These are phyloP conservation scores for Xiphorhynchus erythropygius DNA, from an alignment of 2,797 vertebrate species.

Conservation along the genomic window DNA sequence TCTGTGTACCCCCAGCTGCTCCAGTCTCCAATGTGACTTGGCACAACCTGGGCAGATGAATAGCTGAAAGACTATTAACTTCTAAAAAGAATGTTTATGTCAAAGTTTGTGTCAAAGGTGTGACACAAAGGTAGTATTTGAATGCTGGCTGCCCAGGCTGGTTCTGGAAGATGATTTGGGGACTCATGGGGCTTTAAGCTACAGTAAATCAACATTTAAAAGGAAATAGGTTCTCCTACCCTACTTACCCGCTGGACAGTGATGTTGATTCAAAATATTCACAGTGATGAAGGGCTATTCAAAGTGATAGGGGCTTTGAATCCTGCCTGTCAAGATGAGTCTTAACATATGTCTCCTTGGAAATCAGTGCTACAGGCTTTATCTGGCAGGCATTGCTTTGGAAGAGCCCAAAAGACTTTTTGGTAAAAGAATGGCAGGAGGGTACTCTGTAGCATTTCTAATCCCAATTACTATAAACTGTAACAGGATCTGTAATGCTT, in stretches of 20 bases:
- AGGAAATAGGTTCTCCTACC: background rate
- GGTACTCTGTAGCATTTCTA: background rate
- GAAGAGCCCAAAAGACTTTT: background rate
- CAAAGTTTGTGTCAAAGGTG: background rate
- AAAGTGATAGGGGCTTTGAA: background rate
- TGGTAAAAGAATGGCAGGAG: background rate
- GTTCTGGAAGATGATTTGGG: background rate
- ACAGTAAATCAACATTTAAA: background rate
- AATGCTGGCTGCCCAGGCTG: background rate
- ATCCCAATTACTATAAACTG: background rate
- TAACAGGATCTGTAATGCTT: background rate
- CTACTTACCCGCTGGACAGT: background rate
- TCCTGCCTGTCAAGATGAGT: background rate
- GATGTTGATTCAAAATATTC: background rate
- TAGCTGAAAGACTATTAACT: background rate
- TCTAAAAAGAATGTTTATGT: background rate
- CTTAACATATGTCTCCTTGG: background rate
- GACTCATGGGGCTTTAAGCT: background rate
- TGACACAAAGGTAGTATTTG: background rate
- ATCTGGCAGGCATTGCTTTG: background rate
- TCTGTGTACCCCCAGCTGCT: accelerated
- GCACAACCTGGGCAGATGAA: background rate
- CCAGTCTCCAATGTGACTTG: too few relatives aligned
- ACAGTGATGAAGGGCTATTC: background rate
- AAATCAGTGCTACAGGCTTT: background rate